Percentiles rank a stretch among this genome's conserved stretches.
phyloP scores from a whole-genome alignment of 1,140 invertebrate genomes.

The Rhopalosiphum padi region DNA sequence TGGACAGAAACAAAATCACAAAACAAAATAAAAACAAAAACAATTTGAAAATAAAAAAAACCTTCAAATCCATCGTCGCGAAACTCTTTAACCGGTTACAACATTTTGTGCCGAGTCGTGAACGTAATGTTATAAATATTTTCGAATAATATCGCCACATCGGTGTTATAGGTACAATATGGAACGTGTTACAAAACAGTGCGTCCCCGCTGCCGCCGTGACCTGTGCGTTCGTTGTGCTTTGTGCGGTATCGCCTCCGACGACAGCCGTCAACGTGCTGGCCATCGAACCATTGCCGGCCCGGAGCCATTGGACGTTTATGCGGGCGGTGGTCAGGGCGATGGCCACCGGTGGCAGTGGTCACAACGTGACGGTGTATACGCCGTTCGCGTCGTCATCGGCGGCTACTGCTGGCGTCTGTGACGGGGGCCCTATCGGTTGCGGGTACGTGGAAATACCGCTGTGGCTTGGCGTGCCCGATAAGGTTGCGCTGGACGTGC shows the following conservation, averaged over 20 bases:
- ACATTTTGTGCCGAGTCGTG: not conserved
- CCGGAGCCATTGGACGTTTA: slow-evolving; percentile 63
- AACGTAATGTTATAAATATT: not conserved
- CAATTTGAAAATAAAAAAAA: not conserved
- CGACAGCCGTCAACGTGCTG: slow-evolving; percentile 60
- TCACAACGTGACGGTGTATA: slow-evolving; percentile 40
- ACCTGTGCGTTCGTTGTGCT: not conserved
- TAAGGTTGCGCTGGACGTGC: not conserved
- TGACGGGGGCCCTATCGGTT: not conserved
- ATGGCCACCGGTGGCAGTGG: not conserved
- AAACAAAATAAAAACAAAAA: not conserved
- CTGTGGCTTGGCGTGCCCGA: not conserved
- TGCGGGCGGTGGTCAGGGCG: not conserved
- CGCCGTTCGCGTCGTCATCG: not conserved
- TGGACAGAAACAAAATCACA: not conserved
- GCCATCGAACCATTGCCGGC: slow-evolving; percentile 61
- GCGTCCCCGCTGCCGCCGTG: no score
- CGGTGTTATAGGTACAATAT: not conserved
- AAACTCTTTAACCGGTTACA: not conserved
- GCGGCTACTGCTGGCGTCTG: not conserved
- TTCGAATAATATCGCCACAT: not conserved
- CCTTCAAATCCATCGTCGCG: not conserved
- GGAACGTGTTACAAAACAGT: not conserved
- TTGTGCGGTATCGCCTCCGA: not conserved
- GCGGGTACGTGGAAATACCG: not conserved